phyloP scores from a whole-genome alignment of 2,113 vertebrate species.

The Vulpes lagopus region DNA sequence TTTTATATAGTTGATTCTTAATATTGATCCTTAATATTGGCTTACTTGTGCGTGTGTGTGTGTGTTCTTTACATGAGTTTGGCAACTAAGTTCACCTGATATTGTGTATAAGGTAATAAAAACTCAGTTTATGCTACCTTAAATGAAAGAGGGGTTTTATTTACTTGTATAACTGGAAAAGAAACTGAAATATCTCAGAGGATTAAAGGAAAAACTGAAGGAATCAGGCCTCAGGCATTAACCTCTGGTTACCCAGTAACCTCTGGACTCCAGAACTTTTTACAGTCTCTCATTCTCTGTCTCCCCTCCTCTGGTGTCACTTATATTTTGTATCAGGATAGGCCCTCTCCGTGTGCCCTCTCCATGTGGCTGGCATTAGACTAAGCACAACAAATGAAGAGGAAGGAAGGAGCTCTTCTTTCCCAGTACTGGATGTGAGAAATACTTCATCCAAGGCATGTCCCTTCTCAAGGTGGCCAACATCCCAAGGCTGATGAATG shows the following conservation, averaged over 20 bases:
- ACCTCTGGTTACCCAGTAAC: too few species aligned
- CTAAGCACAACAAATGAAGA: neutral
- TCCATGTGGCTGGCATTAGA: neutral
- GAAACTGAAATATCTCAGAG: neutral
- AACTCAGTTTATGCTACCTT: neutral
- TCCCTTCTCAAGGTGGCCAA: neutral
- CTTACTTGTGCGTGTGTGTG: neutral
- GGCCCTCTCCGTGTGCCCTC: neutral
- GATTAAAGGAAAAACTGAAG: neutral
- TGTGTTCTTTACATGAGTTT: neutral
- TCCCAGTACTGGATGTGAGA: neutral
- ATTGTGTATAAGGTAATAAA: neutral
- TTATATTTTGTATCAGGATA: neutral
- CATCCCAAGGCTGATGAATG: neutral
- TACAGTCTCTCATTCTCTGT: neutral
- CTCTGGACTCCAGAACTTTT: neutral
- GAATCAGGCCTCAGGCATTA: neutral
- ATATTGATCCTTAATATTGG: neutral
- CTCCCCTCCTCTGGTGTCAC: neutral
- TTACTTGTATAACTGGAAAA: neutral
- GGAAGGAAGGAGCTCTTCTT: neutral
- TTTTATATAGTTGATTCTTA: neutral
- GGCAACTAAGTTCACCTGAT: neutral
- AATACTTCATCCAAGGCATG: neutral
- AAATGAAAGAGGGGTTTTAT: neutral